phyloP scores from a whole-genome alignment of 2,797 vertebrate genomes.

The Yasuhikotakia modesta region DNA sequence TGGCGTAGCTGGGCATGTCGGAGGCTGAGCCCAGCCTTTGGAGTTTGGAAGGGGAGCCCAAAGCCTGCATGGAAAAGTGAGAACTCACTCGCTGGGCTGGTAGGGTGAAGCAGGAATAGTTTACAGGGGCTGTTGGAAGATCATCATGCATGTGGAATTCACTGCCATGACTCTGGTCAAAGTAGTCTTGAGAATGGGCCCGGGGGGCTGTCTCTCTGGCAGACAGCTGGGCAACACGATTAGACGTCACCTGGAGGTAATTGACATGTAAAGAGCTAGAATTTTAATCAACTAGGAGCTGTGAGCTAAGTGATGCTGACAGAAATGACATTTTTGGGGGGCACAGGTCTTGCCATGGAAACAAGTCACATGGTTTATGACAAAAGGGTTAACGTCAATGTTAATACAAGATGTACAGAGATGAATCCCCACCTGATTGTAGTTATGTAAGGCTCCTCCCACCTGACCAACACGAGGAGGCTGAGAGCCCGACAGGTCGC shows the following conservation, averaged over 20 bases:
- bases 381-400: neutral
- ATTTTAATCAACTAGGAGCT: constrained; percentile 23
- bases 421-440: constrained; percentile 85
- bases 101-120: constrained; percentile 94
- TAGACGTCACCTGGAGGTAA: constrained; percentile 80
- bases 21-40: constrained; percentile 88
- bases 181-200: constrained; percentile 86
- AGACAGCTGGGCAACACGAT: constrained; percentile 83
- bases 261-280: constrained; percentile 32
- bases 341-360: neutral
- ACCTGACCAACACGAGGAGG: constrained; percentile 82
- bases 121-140: constrained; percentile 77
- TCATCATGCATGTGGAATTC: constrained; percentile 92
- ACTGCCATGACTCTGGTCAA: constrained; percentile 89
- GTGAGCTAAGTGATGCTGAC: constrained; percentile 20
- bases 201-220: constrained; percentile 79
- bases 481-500: constrained; percentile 80
- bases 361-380: constrained; percentile 16
- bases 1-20: constrained; percentile 90
- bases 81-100: constrained; percentile 94
- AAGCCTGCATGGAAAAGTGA: constrained; percentile 83
- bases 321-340: constrained; percentile 1
- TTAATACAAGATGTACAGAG: constrained; percentile 16
- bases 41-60: constrained; percentile 93
- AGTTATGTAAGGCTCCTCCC: constrained; percentile 89